phyloP scores from a whole-genome alignment of 2,888 invertebrate species.

The Myopa testacea region DNA sequence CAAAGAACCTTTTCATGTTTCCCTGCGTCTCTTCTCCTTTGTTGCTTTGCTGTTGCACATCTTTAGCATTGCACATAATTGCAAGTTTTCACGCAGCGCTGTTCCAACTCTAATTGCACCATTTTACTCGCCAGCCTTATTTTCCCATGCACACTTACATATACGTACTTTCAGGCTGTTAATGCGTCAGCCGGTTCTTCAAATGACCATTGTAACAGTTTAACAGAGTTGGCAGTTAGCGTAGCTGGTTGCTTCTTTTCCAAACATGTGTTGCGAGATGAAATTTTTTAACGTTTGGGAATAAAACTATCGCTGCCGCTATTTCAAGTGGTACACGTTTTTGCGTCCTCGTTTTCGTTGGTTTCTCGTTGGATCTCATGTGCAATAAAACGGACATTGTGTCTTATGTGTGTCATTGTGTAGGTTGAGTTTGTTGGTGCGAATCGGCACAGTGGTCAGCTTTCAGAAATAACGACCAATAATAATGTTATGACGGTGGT shows the following conservation, averaged over 20 bases:
- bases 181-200: not conserved
- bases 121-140: not conserved
- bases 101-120: slow-evolving; percentile 9
- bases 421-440: not conserved
- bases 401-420: slow-evolving; percentile 7
- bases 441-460: no score
- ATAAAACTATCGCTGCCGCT: not conserved
- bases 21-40: not conserved
- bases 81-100: not conserved
- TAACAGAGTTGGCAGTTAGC: slow-evolving; percentile 14
- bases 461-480: no score
- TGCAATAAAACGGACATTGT: slow-evolving; percentile 28
- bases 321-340: not conserved
- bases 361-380: not conserved
- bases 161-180: no score
- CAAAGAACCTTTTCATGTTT: not conserved
- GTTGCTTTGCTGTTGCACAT: not conserved
- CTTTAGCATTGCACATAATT: no score
- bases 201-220: not conserved
- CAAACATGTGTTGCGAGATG: not conserved
- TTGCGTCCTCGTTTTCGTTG: no score
- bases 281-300: not conserved
- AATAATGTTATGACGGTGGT: no score
- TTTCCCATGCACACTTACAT: not conserved
- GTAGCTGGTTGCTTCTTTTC: not conserved